Evolutionary conservation across 35 echinoderm and acorn worm genomes (phyloP), one percentile per base, ranked within the genome.

Genomic region (Chiridota heheva): DNA sequence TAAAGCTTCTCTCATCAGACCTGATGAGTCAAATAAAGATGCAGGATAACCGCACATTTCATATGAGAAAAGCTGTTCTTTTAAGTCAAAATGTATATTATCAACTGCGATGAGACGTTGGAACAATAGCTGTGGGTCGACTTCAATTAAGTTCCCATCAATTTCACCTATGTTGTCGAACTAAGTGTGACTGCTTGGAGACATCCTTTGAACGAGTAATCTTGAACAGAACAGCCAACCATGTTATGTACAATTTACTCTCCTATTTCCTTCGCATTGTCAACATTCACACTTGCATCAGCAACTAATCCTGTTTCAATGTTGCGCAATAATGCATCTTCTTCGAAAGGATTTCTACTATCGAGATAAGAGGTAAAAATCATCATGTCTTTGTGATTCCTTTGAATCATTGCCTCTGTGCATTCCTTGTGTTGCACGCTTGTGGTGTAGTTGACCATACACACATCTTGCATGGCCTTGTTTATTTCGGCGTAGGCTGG

Each of bases 401-500:
- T 34, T 70, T 67, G 39, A 61, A 46, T 83, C 45, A 42, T 61
- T 51, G 59, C 25, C 71, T 30, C 80, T 30, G 58, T 42, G 33
- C 61, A 35, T 39, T 55, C 64, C 43, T 73, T 68, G 64, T 86
- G 84, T 40, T 88, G 90, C 15, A 69, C 60, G 49, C 90, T 83
- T 36, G 90, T 87, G 3, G 16, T 2, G 28, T 26, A 78, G 35
- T 47, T 31, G 7, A 77, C 61, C 10, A 38, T 15, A 43, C 84
- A 87, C 15, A 88, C 31, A 17, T 87, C 58, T 65, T 93, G 90
- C 76, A 93, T 88, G 4, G 90, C 84, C 33, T 51, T 42, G 36
- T 88, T 93, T 5, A 93, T 44, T 31, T 83, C 84, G 31, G 84
- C 33, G 56, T 73, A 72, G 16, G 44, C 30, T 73, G 72, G 46